Evolutionary conservation across 1,140 invertebrate genomes (phyloP), one percentile per base, ranked within the genome.

Genomic region (Zaprionus inermis): DNA sequence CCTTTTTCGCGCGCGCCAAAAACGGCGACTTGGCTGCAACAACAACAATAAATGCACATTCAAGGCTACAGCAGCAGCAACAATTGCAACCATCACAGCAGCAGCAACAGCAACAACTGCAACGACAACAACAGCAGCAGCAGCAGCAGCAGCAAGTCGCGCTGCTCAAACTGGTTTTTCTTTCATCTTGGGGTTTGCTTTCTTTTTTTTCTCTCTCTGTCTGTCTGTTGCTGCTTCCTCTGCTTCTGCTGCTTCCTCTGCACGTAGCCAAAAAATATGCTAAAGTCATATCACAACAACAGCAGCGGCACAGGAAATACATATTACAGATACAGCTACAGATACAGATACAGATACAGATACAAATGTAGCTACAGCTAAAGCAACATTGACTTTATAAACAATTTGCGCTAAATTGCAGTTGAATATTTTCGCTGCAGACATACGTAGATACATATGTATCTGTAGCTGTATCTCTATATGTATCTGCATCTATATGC

Each of bases 41-140:
- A 85, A 60, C 64, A 72, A 67, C 76, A 78, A 79, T 73, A 86
- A 86, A 86, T 86, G 82, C 83, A 86, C 83, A 83, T 86, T 86
- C 82, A 86, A 86, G 82, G 82, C 82, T 86, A 68, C 66, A 70
- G 63, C 72, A 71, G 28, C 72, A 76, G 59, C 34, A 75, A 41
- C 58, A 71, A 34, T 28, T 38, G 24, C 61, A 67, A 38, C 24
- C 34, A 16, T 24, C 34, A 22, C 74, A 69, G 64, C 78, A 72
- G 67, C 38, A 14, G 7, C 55, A 80, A 49, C 59, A 51, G 28
- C 54, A 71, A 36, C 38, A 30, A 11, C 78, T 69, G 65, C 81
- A 75, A 56, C 34, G 4, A 24, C 67, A 84, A 51, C 59, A 49
- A 52, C 68, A 72, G 61, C 60, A 66, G 69, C 49, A 84, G 64